Conservation (phyloP, 2,888 invertebrate genomes). For the Helleia helle region DNA sequence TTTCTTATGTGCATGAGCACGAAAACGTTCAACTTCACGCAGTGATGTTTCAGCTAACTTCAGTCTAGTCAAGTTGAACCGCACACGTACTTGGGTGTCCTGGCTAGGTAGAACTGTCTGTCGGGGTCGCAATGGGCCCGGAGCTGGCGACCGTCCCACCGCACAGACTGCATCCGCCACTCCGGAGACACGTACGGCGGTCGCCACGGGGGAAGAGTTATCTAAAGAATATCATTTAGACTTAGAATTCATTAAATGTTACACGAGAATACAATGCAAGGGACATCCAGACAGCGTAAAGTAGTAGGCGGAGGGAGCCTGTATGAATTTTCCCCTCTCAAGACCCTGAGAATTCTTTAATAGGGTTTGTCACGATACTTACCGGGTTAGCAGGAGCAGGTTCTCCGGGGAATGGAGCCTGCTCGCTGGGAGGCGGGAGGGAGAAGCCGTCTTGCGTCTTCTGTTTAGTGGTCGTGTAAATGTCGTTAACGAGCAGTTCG, state of each 20-base stretch:
- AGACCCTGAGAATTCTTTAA: no score
- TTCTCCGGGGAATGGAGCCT: no score
- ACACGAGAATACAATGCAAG: not conserved
- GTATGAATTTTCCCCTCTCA: no score
- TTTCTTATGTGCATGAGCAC: no score
- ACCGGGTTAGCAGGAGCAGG: constrained; percentile 33
- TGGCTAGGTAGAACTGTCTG: constrained; percentile 30
- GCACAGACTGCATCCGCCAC: constrained; percentile 42
- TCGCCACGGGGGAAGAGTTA: constrained; percentile 23
- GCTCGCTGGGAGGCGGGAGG: no score
- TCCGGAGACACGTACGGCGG: constrained; percentile 36
- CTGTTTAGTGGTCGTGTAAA: constrained; percentile 21
- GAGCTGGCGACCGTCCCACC: constrained; percentile 38
- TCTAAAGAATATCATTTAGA: constrained; percentile 21
- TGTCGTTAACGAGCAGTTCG: constrained; percentile 12
- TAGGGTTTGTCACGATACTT: not conserved
- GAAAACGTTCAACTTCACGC: no score
- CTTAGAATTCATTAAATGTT: no score
- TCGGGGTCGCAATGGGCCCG: constrained; percentile 29
- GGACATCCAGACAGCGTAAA: no score
- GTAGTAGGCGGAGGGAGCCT: no score
- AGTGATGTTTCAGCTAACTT: no score
- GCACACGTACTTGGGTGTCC: no score
- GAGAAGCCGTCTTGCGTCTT: constrained; percentile 18
- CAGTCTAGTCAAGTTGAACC: no score